Evolutionary conservation across 2,797 vertebrate genomes (phyloP).

Genomic region (Pelobates cultripes): DNA sequence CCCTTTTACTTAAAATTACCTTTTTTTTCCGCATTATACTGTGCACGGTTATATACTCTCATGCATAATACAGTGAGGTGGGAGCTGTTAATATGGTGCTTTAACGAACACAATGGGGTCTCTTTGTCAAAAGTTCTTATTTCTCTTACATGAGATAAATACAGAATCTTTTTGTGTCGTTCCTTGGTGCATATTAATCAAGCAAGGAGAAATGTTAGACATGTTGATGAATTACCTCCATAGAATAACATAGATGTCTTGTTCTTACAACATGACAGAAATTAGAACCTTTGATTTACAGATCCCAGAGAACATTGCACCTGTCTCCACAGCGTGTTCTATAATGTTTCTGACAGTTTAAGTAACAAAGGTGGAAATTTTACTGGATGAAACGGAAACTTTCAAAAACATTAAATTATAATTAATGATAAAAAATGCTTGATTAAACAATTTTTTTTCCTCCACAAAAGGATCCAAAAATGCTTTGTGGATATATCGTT

Average conservation of each 20-base stretch:
- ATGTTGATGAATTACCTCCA: neutral
- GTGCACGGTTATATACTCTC: slow-evolving; percentile 1
- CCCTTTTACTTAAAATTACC: slow-evolving; percentile 7
- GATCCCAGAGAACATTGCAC: neutral
- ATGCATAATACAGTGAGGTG: slow-evolving; percentile 5
- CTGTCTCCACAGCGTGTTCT: neutral
- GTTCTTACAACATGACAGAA: neutral
- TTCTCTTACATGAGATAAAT: neutral
- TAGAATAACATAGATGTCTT: neutral
- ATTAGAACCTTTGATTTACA: neutral
- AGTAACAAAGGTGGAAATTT: neutral
- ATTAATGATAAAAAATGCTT: too few species aligned
- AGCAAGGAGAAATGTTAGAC: neutral
- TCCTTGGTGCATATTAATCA: neutral
- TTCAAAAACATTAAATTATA: too few species aligned
- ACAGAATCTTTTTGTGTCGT: neutral
- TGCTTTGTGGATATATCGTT: too few species aligned
- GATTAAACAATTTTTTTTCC: too few species aligned
- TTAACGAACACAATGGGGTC: neutral
- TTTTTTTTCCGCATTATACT: slow-evolving; percentile 23
- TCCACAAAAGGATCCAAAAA: too few species aligned
- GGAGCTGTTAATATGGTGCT: neutral
- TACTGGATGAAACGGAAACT: neutral
- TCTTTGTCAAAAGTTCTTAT: neutral
- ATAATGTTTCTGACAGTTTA: too few species aligned